Base-by-base conservation (phyloP, 92 coral and sea anemone genomes). In the Parazoanthus swiftii region DNA sequence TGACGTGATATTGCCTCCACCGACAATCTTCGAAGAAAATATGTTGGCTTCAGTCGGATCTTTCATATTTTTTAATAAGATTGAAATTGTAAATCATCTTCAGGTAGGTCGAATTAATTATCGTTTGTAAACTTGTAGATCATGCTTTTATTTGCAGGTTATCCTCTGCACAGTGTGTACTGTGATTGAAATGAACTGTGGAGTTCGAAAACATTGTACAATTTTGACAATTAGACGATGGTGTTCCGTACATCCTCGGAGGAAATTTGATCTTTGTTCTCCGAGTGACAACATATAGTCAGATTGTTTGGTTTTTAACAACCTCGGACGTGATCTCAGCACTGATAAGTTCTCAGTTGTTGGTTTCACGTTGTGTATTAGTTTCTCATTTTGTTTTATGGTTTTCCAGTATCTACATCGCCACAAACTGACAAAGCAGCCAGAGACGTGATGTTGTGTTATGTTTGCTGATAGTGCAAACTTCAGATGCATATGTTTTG, bases 1-100 rank as follows among this genome's bases (percentile, higher is more conserved):
- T 90, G 99, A 97, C 73, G 96, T 90, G n/a, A 95, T 97, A 70
- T 90, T 97, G 72, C 99, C 99, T 1, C 95, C 97, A 21, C 99
- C 98, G 73, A 93, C 98, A 35, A 94, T 97, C 46, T 97, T 97
- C 83, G 99, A 97, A 54, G 99, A 97, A 76, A 97, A 97, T 86
- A 82, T 93, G 97, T 91, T 97, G 80, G 95, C 96, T n/a, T 91
- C 98, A 29, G 93, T 97, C 56, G 89, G 90, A 44, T 95, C 98
- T 58, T 95, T 95, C 92, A 94, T 95, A 70, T 94, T 97, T 92
- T 97, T 97, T 94, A 97, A 95, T 93, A 97, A 95, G 92, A 94
- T 97, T 82, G 99, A 97, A 89, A 97, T 97, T 80, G 96, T 94
- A n/a, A 92, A 95, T 8, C 98, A 94, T 91, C 94, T 97, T 44